These are phyloP conservation scores for Pseudopodoces humilis DNA, from an alignment of 2,113 vertebrate species.

Conservation along the genomic window DNA sequence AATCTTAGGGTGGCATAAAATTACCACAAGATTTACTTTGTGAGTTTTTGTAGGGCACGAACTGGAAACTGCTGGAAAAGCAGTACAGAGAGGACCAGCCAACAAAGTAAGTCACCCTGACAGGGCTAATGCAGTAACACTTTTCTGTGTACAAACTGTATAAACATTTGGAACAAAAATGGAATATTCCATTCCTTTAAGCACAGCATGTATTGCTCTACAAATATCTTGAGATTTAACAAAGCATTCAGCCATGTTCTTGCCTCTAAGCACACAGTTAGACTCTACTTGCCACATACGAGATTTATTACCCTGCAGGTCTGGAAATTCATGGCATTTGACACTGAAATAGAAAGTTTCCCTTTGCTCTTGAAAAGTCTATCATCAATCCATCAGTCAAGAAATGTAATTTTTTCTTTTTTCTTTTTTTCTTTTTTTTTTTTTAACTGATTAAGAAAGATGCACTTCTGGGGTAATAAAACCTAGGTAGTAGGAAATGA, in stretches of 20 bases:
- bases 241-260: background rate
- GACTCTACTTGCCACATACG: background rate
- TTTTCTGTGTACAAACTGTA: background rate
- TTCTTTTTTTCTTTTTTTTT: background rate
- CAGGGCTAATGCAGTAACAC: background rate
- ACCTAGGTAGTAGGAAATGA: background rate
- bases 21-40: background rate
- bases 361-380: background rate
- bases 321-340: background rate
- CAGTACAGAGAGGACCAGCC: background rate
- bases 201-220: background rate
- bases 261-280: background rate
- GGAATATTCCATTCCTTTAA: background rate
- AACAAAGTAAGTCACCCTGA: background rate
- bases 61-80: background rate
- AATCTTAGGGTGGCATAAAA: background rate
- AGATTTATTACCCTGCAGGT: background rate
- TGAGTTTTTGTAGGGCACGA: background rate
- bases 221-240: background rate
- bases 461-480: background rate
- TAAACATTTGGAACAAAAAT: constrained; percentile 37
- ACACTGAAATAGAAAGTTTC: background rate
- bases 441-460: background rate
- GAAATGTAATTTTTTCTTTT: background rate
- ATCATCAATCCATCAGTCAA: background rate